These are phyloP conservation scores for Mantis religiosa DNA, from an alignment of 2,888 invertebrate species.

Conservation along the genomic window DNA sequence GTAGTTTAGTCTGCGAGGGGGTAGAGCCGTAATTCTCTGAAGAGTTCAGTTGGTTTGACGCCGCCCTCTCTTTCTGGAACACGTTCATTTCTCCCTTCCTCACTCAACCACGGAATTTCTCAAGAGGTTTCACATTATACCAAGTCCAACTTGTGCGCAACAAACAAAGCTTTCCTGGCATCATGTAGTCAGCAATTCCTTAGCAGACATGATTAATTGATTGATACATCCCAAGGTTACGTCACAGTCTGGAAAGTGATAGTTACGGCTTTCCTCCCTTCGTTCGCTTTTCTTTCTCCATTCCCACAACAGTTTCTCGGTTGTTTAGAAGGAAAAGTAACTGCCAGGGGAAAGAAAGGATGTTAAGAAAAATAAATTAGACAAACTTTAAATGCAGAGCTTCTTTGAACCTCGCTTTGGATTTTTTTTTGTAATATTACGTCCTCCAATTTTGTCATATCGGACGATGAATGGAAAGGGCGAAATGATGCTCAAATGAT, in stretches of 20 bases:
- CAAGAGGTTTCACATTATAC: neutral
- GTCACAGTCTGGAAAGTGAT: neutral
- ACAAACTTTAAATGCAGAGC: no score
- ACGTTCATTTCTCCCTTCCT: neutral
- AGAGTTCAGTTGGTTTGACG: neutral
- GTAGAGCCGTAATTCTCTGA: neutral
- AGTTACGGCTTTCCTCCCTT: neutral
- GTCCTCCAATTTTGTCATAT: no score
- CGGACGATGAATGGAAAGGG: no score
- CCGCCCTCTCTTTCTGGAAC: neutral
- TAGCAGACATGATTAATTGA: constrained; percentile 27
- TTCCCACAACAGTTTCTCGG: neutral
- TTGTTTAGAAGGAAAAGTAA: neutral
- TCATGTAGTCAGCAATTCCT: neutral
- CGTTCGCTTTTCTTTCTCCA: neutral
- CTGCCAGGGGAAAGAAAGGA: neutral
- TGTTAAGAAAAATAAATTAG: neutral
- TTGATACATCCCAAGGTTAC: constrained; percentile 27
- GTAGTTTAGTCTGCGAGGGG: neutral
- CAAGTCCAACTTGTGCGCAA: neutral
- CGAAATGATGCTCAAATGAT: no score
- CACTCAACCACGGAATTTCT: neutral
- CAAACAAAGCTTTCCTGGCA: neutral
- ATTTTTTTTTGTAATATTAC: no score
- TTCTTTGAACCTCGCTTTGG: no score